Evolutionary conservation across 2,888 invertebrate species (phyloP).

Genomic region (Lycaena phlaeas): DNA sequence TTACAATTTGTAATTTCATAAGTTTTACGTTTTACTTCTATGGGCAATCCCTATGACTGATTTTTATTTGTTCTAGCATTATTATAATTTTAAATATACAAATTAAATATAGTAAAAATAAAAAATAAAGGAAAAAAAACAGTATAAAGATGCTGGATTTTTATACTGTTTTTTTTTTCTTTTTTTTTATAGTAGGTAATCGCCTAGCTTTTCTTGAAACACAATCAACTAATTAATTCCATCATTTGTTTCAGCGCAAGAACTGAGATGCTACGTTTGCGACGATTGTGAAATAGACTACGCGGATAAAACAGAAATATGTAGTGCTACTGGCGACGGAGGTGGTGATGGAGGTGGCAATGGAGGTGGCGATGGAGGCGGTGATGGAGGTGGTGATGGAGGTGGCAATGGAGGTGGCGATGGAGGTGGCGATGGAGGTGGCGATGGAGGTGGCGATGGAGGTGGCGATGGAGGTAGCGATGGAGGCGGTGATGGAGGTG

Average conservation of each 20-base stretch:
- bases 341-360: neutral
- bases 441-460: neutral
- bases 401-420: neutral
- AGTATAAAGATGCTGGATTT: too few relatives aligned
- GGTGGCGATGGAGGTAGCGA: neutral
- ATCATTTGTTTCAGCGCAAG: conserved; percentile 28
- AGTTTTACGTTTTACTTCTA: too few relatives aligned
- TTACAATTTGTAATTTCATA: too few relatives aligned
- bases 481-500: neutral
- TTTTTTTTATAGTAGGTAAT: too few relatives aligned
- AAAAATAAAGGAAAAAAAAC: too few relatives aligned
- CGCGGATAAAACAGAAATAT: conserved; percentile 26
- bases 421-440: neutral
- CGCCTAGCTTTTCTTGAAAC: too few relatives aligned
- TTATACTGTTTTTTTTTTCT: too few relatives aligned
- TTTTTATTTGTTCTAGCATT: too few relatives aligned
- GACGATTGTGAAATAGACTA: conserved; percentile 29
- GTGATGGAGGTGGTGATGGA: neutral
- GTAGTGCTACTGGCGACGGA: conserved; percentile 16
- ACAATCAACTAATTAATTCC: too few relatives aligned
- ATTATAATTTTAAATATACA: too few relatives aligned
- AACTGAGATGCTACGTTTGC: conserved; percentile 40
- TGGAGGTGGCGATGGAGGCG: neutral
- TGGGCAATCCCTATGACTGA: too few relatives aligned
- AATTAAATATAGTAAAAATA: too few relatives aligned